Evolutionary conservation across 2,888 invertebrate genomes (phyloP).

Genomic region (Thereva nobilitata): DNA sequence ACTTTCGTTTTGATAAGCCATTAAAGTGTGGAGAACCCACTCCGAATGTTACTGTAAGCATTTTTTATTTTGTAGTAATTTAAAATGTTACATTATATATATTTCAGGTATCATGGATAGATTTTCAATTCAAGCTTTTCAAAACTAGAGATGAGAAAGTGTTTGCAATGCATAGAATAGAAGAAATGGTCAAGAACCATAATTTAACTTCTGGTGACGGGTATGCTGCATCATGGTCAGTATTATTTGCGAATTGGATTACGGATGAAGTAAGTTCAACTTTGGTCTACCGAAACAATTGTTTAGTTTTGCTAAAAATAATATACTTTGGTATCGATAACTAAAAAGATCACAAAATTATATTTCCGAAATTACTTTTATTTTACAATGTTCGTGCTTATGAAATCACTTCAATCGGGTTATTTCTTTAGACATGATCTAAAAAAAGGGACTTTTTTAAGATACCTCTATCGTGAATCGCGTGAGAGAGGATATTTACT

Average conservation of each 20-base stretch:
- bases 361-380: no score
- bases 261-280: slow-evolving; percentile 68
- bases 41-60: slow-evolving; percentile 61
- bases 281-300: no score
- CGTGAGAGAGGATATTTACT: no score
- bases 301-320: no score
- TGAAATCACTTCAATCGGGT: no score
- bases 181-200: slow-evolving; percentile 62
- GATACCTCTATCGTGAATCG: no score
- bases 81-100: slow-evolving; percentile 2
- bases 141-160: slow-evolving; percentile 69
- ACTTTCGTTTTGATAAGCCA: slow-evolving; percentile 66
- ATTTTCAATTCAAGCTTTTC: slow-evolving; percentile 67
- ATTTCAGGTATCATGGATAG: slow-evolving; percentile 38
- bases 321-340: background rate
- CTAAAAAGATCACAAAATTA: no score
- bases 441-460: no score
- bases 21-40: slow-evolving; percentile 67
- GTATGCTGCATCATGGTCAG: slow-evolving; percentile 72
- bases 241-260: slow-evolving; percentile 74
- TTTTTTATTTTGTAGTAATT: background rate
- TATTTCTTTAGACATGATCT: no score
- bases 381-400: no score
- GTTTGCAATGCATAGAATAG: slow-evolving; percentile 72
- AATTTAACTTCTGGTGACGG: slow-evolving; percentile 66